These are phyloP conservation scores for Zosterops hypoxanthus DNA, from an alignment of 2,113 vertebrate species.

Conservation along the genomic window DNA sequence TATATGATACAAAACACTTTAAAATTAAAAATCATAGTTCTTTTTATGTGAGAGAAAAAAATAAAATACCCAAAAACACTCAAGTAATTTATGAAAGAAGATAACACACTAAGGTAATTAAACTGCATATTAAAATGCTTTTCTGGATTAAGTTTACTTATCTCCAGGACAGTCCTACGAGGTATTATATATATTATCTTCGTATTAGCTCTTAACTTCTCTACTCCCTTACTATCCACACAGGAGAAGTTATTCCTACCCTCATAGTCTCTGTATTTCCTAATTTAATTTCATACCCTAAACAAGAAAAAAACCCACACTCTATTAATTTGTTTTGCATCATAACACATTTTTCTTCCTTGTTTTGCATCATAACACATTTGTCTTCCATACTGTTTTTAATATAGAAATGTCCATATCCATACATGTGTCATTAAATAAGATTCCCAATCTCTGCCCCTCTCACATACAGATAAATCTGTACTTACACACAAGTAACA, in stretches of 20 bases:
- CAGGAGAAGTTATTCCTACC: background rate
- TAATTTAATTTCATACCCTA: background rate
- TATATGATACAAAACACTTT: background rate
- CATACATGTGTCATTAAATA: background rate
- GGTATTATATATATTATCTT: background rate
- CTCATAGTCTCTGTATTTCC: background rate
- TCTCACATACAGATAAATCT: accelerated
- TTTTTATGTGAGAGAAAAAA: background rate
- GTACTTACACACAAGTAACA: background rate
- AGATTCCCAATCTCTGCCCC: background rate
- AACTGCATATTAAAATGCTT: background rate
- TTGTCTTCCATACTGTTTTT: background rate
- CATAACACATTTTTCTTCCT: background rate
- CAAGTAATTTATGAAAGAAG: background rate
- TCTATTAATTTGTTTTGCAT: background rate
- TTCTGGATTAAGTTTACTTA: background rate
- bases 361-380: background rate
- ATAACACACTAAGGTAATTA: background rate
- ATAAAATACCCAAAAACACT: background rate
- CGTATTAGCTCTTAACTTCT: background rate
- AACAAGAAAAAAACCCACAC: background rate
- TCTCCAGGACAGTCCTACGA: background rate
- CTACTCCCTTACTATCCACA: background rate
- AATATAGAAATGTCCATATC: background rate
- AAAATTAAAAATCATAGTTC: background rate